Evolutionary conservation across 37 sponge, comb jelly and placozoan species (phyloP), one percentile per base, ranked within the genome.

Genomic region (Halisarca cf. caerulea): DNA sequence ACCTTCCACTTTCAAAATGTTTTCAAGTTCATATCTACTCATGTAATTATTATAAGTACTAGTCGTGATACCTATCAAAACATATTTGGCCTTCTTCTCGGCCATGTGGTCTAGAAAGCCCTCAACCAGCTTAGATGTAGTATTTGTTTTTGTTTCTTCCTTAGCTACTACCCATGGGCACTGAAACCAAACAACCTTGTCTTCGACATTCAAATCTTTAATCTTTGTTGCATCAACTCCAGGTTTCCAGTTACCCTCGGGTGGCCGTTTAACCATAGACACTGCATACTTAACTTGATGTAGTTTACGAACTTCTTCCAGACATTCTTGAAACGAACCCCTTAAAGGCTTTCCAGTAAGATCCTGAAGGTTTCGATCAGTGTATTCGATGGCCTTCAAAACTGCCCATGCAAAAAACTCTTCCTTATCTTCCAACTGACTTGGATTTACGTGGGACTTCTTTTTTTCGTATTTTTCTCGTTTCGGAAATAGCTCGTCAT

Each of bases 151-250:
- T n/a, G n/a, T n/a, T n/a, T n/a, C n/a, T n/a, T n/a, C n/a, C n/a
- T n/a, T n/a, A 55, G 57, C 57, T 20, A 17, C 17, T 23, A 27
- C 8, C 66, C 66, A 64, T 64, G 66, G 66, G 23, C 66, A 64
- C 66, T 64, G 66, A 27, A 64, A 64, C 66, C 66, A 64, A 8
- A 64, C 66, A 25, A 64, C 66, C 27, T 23, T 64, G 8, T 23
- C 28, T 24, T n/a, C 8, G 9, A 64, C 66, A 15, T 64, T 7
- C 66, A 64, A 27, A 23, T 64, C 27, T 7, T 14, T 27, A 64
- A 64, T n/a, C 9, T 64, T n/a, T 23, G 66, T 64, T 24, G 66
- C 66, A 64, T 64, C 66, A 64, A 64, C 23, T 8, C 23, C 23
- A 64, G 9, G 8, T 27, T 64, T 14, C 66, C 66, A 64, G 28